phyloP scores from a whole-genome alignment of 2,113 vertebrate species.

The Platichthys flesus region DNA sequence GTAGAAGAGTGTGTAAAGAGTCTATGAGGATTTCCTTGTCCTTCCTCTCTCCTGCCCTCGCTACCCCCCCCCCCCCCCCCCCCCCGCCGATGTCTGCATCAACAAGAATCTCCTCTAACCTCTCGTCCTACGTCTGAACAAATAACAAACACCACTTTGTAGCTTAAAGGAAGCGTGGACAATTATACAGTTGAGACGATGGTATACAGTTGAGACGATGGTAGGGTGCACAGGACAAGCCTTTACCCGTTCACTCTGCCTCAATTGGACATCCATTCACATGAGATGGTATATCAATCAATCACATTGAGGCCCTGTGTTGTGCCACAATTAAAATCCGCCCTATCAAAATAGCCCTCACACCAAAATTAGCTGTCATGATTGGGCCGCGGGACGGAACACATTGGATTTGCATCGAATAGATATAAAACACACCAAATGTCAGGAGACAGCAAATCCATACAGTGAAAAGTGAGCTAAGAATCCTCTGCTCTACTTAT shows the following conservation, averaged over 20 bases:
- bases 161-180: conserved; percentile 9
- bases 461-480: conserved; percentile 81
- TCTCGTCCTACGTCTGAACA: neutral
- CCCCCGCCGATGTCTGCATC: conserved; percentile 17
- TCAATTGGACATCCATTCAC: conserved; percentile 64
- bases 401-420: conserved; percentile 83
- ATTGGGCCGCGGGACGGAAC: conserved; percentile 69
- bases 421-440: conserved; percentile 82
- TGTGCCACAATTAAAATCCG: conserved; percentile 77
- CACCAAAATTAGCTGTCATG: conserved; percentile 79
- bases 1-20: conserved; percentile 47
- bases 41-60: conserved; percentile 9
- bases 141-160: conserved; percentile 15
- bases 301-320: conserved; percentile 53
- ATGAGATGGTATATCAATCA: conserved; percentile 65
- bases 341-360: conserved; percentile 69
- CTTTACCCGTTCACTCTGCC: conserved; percentile 56
- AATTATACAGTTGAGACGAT: conserved; percentile 2
- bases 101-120: neutral
- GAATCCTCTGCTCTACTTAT: conserved; percentile 81
- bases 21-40: conserved; percentile 59
- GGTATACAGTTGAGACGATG: neutral
- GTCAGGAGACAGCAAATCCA: conserved; percentile 81
- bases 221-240: neutral
- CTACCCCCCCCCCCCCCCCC: conserved; percentile 13